Conservation (phyloP, 1,140 invertebrate genomes). For the Drosophila grimshawi region DNA sequence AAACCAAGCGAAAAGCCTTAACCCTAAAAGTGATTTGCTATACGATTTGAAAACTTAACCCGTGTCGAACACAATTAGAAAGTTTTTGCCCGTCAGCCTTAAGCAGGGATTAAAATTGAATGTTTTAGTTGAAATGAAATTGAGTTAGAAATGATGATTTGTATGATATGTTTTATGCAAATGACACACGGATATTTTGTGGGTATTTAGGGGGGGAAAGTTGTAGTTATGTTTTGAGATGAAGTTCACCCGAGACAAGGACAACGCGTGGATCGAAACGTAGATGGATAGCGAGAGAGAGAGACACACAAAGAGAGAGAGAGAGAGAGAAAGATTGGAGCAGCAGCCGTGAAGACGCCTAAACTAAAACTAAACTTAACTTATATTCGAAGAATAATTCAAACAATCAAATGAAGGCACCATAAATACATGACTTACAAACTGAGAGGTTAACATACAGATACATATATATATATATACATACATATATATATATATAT, state of each 20-base stretch:
- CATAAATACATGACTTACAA: slow-evolving; percentile 17
- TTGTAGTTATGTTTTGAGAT: slow-evolving; percentile 8
- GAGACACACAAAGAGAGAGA: slow-evolving; percentile 6
- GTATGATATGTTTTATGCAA: neutral
- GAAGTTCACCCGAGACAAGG: slow-evolving; percentile 17
- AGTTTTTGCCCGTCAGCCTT: neutral
- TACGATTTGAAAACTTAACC: neutral
- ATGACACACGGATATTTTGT: slow-evolving; percentile 1
- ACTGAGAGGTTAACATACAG: slow-evolving; percentile 8
- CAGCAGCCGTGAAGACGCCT: slow-evolving; percentile 24
- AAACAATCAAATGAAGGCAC: slow-evolving; percentile 34
- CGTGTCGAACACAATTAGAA: neutral
- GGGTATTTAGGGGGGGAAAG: neutral
- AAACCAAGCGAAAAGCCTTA: neutral
- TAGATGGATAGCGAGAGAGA: neutral
- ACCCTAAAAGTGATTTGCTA: neutral
- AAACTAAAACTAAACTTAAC: slow-evolving; percentile 31
- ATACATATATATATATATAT: neutral
- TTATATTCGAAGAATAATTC: slow-evolving; percentile 24
- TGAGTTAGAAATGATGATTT: slow-evolving; percentile 21
- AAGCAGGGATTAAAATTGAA: slow-evolving; percentile 7
- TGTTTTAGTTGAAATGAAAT: neutral
- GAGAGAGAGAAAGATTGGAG: slow-evolving; percentile 1
- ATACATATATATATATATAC: slow-evolving; percentile 5
- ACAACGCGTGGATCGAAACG: slow-evolving; percentile 10